Conservation (phyloP, 2,113 vertebrate genomes). For the Camelus bactrianus region DNA sequence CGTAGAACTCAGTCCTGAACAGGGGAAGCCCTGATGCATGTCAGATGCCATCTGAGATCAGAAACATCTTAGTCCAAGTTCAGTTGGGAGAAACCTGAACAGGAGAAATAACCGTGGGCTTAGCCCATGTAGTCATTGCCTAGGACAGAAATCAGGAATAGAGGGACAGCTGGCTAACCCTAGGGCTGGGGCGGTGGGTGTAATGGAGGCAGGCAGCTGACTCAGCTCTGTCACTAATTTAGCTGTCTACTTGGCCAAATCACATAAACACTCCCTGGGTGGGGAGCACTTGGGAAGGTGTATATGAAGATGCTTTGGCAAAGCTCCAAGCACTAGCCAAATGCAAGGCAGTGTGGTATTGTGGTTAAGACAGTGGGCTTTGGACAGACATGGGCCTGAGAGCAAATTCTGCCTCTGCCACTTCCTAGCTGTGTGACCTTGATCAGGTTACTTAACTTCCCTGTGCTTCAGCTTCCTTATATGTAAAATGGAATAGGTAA, state of each 20-base stretch:
- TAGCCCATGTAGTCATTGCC: not conserved
- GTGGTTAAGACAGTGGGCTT: not conserved
- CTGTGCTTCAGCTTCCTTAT: not conserved
- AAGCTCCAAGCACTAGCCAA: not conserved
- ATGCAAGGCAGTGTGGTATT: not conserved
- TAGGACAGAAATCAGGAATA: not conserved
- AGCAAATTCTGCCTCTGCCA: not conserved
- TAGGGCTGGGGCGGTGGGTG: not conserved
- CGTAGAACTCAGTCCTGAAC: not conserved
- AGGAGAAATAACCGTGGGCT: not conserved
- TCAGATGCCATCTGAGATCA: slow-evolving; percentile 34
- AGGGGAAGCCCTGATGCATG: not conserved
- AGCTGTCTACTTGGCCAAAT: slow-evolving; percentile 27
- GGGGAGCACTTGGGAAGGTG: slow-evolving; percentile 63
- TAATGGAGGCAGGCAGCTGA: slow-evolving; percentile 36
- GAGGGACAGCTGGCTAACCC: not conserved
- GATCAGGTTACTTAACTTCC: not conserved
- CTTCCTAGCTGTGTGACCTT: slow-evolving; percentile 9
- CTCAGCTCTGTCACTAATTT: slow-evolving; percentile 40
- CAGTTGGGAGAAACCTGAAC: not conserved
- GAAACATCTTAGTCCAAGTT: not conserved
- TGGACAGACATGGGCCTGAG: not conserved
- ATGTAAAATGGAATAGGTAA: not conserved
- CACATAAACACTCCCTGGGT: slow-evolving; percentile 56
- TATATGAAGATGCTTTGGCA: not conserved